Conservation (phyloP, 1,140 invertebrate genomes). For the Anoplophora glabripennis region DNA sequence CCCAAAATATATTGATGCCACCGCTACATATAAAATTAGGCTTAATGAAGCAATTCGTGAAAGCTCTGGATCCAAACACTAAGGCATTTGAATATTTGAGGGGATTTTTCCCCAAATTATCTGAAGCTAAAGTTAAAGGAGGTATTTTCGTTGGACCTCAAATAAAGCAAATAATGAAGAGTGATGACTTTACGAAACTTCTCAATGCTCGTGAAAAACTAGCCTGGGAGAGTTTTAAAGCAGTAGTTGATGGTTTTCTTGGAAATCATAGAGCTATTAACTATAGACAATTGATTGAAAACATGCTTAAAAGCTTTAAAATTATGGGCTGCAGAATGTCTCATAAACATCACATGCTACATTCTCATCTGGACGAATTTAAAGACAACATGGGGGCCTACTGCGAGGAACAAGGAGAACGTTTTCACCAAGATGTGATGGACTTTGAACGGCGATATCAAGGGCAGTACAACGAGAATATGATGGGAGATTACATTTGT, state of each 20-base stretch:
- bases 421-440: slow-evolving; percentile 45
- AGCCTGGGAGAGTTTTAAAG: slow-evolving; percentile 21
- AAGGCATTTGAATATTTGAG: slow-evolving; percentile 1
- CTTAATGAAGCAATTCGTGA: slow-evolving; percentile 30
- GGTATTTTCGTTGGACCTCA: slow-evolving; percentile 8
- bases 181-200: slow-evolving; percentile 1
- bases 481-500: no score
- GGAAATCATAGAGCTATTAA: slow-evolving; percentile 34
- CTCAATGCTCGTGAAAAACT: not conserved
- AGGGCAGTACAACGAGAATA: slow-evolving; percentile 1
- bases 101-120: not conserved
- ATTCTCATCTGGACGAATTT: slow-evolving; percentile 46
- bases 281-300: slow-evolving; percentile 28
- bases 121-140: not conserved
- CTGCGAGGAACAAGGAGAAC: slow-evolving; percentile 34
- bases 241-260: slow-evolving; percentile 38
- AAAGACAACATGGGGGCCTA: slow-evolving; percentile 43
- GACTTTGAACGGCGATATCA: slow-evolving; percentile 21
- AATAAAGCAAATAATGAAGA: not conserved
- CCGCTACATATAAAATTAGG: slow-evolving; percentile 49
- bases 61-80: not conserved
- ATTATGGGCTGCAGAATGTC: slow-evolving; percentile 47
- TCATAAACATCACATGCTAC: slow-evolving; percentile 45
- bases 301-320: slow-evolving; percentile 5
- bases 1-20: slow-evolving; percentile 40